Evolutionary conservation across 2,113 vertebrate genomes (phyloP).

Genomic region (Danionella cerebrum): DNA sequence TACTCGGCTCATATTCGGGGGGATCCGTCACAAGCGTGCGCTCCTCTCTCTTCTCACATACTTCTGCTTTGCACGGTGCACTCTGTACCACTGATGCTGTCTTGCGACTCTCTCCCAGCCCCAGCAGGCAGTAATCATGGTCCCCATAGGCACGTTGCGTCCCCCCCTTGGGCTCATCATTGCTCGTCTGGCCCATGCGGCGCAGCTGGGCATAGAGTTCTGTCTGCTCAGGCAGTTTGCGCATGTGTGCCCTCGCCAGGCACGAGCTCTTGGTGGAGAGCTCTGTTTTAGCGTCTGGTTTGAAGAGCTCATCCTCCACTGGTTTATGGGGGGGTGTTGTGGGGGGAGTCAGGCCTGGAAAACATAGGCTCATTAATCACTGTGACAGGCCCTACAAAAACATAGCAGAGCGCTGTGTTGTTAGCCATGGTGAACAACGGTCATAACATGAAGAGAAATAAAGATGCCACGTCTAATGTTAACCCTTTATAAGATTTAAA

Average conservation of each 20-base stretch:
- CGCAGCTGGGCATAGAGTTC: slow-evolving; percentile 88
- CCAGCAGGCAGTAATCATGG: slow-evolving; percentile 88
- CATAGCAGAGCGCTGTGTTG: not conserved
- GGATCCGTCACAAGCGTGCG: too few species aligned
- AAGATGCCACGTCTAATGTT: not conserved
- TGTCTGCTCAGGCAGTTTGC: slow-evolving; percentile 83
- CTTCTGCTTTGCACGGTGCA: slow-evolving; percentile 24
- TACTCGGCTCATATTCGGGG: too few species aligned
- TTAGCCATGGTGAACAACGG: not conserved
- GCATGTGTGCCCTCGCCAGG: slow-evolving; percentile 53
- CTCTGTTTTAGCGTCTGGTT: slow-evolving; percentile 74
- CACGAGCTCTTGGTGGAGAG: slow-evolving; percentile 38
- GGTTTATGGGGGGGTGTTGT: slow-evolving; percentile 95
- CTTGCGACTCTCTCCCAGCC: slow-evolving; percentile 57
- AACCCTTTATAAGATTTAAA: not conserved
- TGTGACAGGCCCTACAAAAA: not conserved
- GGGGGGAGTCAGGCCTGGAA: slow-evolving; percentile 87
- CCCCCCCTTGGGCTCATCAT: slow-evolving; percentile 55
- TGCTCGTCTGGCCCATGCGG: slow-evolving; percentile 55
- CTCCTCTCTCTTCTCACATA: slow-evolving; percentile 36
- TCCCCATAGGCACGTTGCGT: slow-evolving; percentile 76
- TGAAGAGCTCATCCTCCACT: slow-evolving; percentile 88
- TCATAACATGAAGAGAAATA: not conserved
- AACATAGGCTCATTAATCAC: slow-evolving; percentile 10
- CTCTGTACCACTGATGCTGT: slow-evolving; percentile 45